phyloP scores from a whole-genome alignment of 2,888 invertebrate species.

The Calliopum simillimum region DNA sequence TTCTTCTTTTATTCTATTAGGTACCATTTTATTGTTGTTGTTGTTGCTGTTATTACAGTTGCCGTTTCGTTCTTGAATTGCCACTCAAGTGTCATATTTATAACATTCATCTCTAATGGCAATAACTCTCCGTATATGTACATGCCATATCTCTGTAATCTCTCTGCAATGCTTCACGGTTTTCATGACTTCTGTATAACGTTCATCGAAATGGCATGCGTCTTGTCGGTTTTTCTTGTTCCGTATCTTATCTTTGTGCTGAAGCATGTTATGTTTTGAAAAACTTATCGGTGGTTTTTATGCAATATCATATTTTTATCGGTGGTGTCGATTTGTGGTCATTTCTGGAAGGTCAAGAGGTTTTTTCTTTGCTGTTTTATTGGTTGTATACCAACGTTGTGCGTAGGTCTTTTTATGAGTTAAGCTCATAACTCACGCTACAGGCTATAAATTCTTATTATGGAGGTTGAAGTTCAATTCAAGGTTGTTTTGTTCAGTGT shows the following conservation, averaged over 20 bases:
- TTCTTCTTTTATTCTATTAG: not conserved
- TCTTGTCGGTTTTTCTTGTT: not conserved
- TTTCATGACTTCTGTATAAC: not conserved
- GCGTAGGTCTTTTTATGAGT: not conserved
- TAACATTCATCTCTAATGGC: constrained; percentile 3
- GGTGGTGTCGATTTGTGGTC: constrained; percentile 9
- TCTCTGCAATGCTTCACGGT: not conserved
- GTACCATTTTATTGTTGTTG: not conserved
- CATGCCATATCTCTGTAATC: too few relatives aligned
- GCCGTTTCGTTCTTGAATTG: constrained; percentile 11
- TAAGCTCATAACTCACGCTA: not conserved
- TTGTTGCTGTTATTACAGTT: constrained; percentile 14
- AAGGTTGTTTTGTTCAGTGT: not conserved
- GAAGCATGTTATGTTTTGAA: too few relatives aligned
- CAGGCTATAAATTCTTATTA: too few relatives aligned
- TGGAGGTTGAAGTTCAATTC: constrained; percentile 14
- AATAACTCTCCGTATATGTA: too few relatives aligned
- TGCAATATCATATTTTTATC: not conserved
- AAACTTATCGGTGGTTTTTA: too few relatives aligned
- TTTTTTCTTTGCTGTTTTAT: not conserved
- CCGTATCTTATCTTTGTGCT: not conserved
- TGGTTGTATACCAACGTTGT: not conserved
- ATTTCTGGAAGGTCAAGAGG: not conserved
- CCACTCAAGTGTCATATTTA: constrained; percentile 15
- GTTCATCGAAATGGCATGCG: not conserved